These are phyloP conservation scores for Drosophila bocqueti DNA, from an alignment of 1,140 invertebrate genomes.

Conservation along the genomic window DNA sequence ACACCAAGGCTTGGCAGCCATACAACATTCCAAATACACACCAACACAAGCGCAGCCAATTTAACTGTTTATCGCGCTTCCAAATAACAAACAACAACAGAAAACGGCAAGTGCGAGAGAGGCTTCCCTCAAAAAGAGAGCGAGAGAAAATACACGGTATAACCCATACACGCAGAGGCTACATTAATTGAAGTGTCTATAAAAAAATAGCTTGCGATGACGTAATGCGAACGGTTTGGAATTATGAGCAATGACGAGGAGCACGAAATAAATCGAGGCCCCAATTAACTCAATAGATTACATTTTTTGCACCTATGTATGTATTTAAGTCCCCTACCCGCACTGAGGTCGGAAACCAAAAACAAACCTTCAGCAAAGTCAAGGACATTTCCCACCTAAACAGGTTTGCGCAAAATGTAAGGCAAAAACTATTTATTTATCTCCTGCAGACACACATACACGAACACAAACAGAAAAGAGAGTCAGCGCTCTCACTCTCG, in stretches of 20 bases:
- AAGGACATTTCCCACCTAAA: conserved; percentile 67
- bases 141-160: conserved; percentile 19
- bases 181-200: conserved; percentile 83
- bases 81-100: conserved; percentile 69
- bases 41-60: conserved; percentile 51
- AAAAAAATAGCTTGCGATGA: conserved; percentile 81
- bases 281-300: conserved; percentile 4
- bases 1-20: conserved; percentile 48
- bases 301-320: neutral
- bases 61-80: conserved; percentile 74
- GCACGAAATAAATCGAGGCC: conserved; percentile 15
- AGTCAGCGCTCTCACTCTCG: conserved; percentile 30
- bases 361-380: conserved; percentile 47
- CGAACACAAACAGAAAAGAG: conserved; percentile 42
- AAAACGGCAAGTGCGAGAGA: conserved; percentile 33
- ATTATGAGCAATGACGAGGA: conserved; percentile 66
- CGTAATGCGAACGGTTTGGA: conserved; percentile 73
- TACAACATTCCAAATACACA: conserved; percentile 53
- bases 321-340: neutral
- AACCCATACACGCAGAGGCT: conserved; percentile 27
- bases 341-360: neutral
- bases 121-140: conserved; percentile 34
- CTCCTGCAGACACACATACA: conserved; percentile 10
- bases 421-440: conserved; percentile 27
- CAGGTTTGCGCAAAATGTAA: conserved; percentile 39